Evolutionary conservation across 1,140 invertebrate genomes (phyloP).

Genomic region (Rhopalosiphum padi): DNA sequence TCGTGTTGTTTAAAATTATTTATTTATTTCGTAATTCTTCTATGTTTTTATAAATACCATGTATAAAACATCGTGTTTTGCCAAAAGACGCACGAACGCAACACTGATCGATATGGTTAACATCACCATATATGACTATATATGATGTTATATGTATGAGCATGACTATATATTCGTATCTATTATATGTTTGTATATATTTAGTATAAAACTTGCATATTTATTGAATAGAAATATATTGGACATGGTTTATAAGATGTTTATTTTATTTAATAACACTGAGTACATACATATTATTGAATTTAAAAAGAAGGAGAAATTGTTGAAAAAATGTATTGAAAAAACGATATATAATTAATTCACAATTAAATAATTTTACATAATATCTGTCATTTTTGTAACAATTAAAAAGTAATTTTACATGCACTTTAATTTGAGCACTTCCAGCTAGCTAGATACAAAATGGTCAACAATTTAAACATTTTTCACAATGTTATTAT

Average conservation of each 20-base stretch:
- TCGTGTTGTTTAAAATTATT: background rate
- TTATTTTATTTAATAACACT: background rate
- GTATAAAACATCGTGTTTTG: background rate
- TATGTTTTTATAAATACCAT: background rate
- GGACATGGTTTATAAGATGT: background rate
- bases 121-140: background rate
- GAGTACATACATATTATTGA: background rate
- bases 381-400: background rate
- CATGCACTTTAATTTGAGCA: background rate
- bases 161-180: background rate
- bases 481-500: background rate
- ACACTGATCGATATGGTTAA: background rate
- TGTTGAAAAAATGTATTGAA: background rate
- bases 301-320: background rate
- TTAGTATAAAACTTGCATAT: background rate
- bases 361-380: background rate
- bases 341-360: background rate
- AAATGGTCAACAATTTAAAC: background rate
- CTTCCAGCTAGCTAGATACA: background rate
- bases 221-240: conserved; percentile 10
- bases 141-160: background rate
- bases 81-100: background rate
- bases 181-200: background rate
- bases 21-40: conserved; percentile 1
- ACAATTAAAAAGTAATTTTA: conserved; percentile 4